Percentiles rank a stretch among this genome's conserved stretches.
These are phyloP conservation scores for Ceratosolen fusciceps DNA, from an alignment of 1,140 invertebrate genomes.

Conservation along the genomic window DNA sequence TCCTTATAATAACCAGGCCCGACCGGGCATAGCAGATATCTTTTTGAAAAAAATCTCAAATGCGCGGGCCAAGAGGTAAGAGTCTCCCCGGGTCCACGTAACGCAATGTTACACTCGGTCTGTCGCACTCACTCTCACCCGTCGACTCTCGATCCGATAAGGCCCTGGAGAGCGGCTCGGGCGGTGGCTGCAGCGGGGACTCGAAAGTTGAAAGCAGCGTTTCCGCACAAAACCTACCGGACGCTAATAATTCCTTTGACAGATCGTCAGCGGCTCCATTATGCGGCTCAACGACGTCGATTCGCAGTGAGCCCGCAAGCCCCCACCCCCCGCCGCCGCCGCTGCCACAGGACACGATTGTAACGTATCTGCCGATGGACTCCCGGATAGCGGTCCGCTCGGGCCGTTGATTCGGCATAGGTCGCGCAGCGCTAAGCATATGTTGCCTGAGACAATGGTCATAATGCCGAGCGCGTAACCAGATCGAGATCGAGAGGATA, in stretches of 20 bases:
- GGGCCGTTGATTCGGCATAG: slow-evolving; percentile 3
- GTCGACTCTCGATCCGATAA: too few species aligned
- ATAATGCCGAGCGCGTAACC: too few species aligned
- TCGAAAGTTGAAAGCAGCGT: background rate
- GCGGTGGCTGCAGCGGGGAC: too few species aligned
- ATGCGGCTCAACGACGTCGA: background rate
- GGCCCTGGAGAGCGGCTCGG: too few species aligned
- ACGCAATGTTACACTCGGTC: too few species aligned
- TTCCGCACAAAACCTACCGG: background rate
- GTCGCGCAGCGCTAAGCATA: background rate
- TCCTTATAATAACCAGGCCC: background rate
- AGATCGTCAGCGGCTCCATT: background rate
- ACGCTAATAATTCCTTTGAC: background rate
- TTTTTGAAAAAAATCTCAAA: background rate
- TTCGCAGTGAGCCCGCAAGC: too few species aligned
- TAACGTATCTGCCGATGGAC: background rate
- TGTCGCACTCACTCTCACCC: too few species aligned
- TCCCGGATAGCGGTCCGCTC: background rate
- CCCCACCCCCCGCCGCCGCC: too few species aligned
- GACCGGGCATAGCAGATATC: background rate
- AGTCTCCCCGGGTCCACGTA: too few species aligned
- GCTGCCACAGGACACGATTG: background rate
- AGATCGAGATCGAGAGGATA: slow-evolving; percentile 21
- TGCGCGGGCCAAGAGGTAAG: too few species aligned
- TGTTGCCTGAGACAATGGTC: too few species aligned